Evolutionary conservation across 2,888 invertebrate genomes (phyloP), one percentile per base, ranked within the genome.

Genomic region (Galerucella pusilla): DNA sequence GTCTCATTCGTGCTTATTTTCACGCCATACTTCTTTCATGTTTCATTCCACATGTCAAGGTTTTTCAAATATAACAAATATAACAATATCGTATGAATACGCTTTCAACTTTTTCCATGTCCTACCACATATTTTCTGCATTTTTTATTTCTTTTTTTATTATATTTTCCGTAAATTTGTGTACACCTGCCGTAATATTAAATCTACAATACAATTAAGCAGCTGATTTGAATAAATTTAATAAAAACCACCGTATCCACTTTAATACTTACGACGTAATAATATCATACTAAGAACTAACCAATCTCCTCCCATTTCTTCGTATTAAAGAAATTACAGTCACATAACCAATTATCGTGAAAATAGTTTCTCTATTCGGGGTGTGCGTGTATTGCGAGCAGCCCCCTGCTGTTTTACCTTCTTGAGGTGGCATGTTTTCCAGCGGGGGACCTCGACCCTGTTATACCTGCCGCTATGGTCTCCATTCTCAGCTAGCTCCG

Each of bases 391-490:
- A 79, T 79, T 70, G 65, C 67, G 66, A 75, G 75, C 68, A 54
- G 68, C 81, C 80, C 77, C 79, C 80, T 54, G 81, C 77, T 68
- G 80, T 68, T 77, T 80, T 78, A 80, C 81, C 81, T 82, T 80
- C 81, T 81, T 78, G 78, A 81, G 82, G 81, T 82, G 83, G 82
- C 82, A 81, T 82, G 83, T 83, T 71, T 66, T 80, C 9, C 83
- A 49, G 79, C 80, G 68, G 80, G 83, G 68, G 64, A 68, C 35
- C 45, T 59, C 68, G 59, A 65, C 52, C 72, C 68, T 68, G 65
- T 61, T 68, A 71, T 4, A 2, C 69, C 59, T 16, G 54, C 57
- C 54, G 63, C 71, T 25, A 63, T 68, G 64, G 68, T 54, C 49
- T 63, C 46, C 10, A n/a, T 46, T 70, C 63, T 63, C 46, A 25